Conservation (phyloP, 2,888 invertebrate species). For the Drosophila fungiperda region DNA sequence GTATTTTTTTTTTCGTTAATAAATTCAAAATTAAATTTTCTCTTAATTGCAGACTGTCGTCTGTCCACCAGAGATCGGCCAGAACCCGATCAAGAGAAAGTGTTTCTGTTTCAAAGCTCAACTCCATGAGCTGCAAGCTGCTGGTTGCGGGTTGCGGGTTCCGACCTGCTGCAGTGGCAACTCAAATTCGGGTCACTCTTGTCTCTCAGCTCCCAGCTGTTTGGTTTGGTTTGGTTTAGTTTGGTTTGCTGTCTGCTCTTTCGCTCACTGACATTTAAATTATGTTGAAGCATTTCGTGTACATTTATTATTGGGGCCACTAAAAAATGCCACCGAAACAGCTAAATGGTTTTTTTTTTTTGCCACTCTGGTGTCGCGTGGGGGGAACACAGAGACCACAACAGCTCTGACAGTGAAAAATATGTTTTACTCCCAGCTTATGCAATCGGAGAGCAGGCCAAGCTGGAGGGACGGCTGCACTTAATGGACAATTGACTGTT, state of each 20-base stretch:
- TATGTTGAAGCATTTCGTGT: conserved; percentile 57
- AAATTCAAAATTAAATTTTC: conserved; percentile 81
- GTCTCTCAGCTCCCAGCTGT: conserved; percentile 39
- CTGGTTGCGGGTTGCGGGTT: conserved; percentile 16
- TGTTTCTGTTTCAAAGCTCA: conserved; percentile 60
- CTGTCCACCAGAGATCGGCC: conserved; percentile 28
- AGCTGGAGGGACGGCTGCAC: conserved; percentile 26
- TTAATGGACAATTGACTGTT: conserved; percentile 66
- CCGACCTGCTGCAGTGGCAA: conserved; percentile 48
- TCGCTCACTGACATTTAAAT: conserved; percentile 75
- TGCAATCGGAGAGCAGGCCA: conserved; percentile 56
- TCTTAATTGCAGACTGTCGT: conserved; percentile 73
- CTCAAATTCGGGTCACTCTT: conserved; percentile 59
- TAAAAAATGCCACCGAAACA: conserved; percentile 74
- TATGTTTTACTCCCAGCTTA: conserved; percentile 57
- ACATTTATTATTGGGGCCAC: conserved; percentile 50
- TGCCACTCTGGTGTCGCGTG: conserved; percentile 62
- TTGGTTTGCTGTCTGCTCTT: conserved; percentile 42
- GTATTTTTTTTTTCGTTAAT: conserved; percentile 54
- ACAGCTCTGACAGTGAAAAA: conserved; percentile 72
- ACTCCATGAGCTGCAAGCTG: conserved; percentile 41
- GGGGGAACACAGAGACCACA: conserved; percentile 35
- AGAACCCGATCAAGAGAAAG: conserved; percentile 75
- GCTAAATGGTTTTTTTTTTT: conserved; percentile 24
- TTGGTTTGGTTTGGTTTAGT: conserved; percentile 20